phyloP scores from a whole-genome alignment of 2,888 invertebrate genomes.

The Microctonus brassicae region DNA sequence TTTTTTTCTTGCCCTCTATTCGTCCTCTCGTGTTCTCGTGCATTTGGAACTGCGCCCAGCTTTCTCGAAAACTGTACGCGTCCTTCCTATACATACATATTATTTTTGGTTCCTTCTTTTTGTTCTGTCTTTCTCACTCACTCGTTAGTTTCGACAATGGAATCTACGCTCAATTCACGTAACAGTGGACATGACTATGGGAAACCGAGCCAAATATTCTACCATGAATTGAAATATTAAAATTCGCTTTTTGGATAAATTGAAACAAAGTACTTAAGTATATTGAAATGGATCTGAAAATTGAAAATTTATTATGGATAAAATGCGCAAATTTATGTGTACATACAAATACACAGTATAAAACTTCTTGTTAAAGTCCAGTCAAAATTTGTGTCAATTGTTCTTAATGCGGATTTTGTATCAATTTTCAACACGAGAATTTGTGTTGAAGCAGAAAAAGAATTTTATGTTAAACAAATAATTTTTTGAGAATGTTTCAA shows the following conservation, averaged over 20 bases:
- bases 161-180: constrained; percentile 5
- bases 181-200: constrained; percentile 18
- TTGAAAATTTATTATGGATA: too few relatives aligned
- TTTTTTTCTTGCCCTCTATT: constrained; percentile 5
- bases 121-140: neutral
- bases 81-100: constrained; percentile 31
- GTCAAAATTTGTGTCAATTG: too few relatives aligned
- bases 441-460: too few relatives aligned
- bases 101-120: constrained; percentile 24
- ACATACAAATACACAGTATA: too few relatives aligned
- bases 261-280: too few relatives aligned
- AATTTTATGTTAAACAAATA: too few relatives aligned
- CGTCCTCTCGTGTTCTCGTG: constrained; percentile 31
- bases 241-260: neutral
- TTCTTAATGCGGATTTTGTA: too few relatives aligned
- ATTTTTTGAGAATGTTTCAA: too few relatives aligned
- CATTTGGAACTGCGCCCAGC: constrained; percentile 55
- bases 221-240: constrained; percentile 21
- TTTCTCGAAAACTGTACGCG: constrained; percentile 45
- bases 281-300: neutral
- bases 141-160: constrained; percentile 24
- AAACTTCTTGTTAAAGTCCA: too few relatives aligned
- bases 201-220: constrained; percentile 27
- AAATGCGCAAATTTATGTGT: too few relatives aligned
- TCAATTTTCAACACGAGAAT: too few relatives aligned